Evolutionary conservation across 2,113 vertebrate genomes (phyloP).

Genomic region (Circaetus gallicus): DNA sequence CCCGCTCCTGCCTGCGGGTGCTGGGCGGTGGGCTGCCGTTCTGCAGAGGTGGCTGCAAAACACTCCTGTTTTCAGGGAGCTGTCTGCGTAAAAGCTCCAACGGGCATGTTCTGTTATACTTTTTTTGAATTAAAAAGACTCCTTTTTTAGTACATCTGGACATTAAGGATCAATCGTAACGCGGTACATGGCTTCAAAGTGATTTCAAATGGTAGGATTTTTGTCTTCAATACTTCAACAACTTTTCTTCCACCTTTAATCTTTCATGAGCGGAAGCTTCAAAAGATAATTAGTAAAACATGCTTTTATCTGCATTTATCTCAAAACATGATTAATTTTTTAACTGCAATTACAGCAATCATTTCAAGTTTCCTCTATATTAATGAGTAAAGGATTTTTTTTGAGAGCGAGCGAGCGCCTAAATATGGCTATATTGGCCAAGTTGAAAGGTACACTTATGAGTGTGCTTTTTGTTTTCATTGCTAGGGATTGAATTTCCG

Average conservation of each 20-base stretch:
- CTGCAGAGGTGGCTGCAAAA: background rate
- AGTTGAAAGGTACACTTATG: slow-evolving; percentile 22
- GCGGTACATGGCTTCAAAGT: slow-evolving; percentile 3
- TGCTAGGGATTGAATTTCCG: slow-evolving; percentile 50
- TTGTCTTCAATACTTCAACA: slow-evolving; percentile 40
- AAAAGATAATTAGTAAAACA: slow-evolving; percentile 63
- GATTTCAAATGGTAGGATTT: slow-evolving; percentile 8
- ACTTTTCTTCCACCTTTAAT: slow-evolving; percentile 57
- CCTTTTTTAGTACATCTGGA: background rate
- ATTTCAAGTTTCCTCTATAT: slow-evolving; percentile 58
- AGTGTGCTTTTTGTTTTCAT: slow-evolving; percentile 40
- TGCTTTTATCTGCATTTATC: slow-evolving; percentile 69
- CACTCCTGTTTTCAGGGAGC: background rate
- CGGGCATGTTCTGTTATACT: background rate
- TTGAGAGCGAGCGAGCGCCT: background rate
- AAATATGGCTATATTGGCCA: background rate
- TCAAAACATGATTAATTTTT: slow-evolving; percentile 71
- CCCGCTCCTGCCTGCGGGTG: background rate
- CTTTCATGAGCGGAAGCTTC: slow-evolving; percentile 55
- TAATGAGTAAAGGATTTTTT: slow-evolving; percentile 44
- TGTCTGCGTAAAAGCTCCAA: background rate
- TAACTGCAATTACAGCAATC: slow-evolving; percentile 61
- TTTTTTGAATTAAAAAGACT: background rate
- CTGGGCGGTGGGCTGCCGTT: background rate
- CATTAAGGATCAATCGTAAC: background rate